Evolutionary conservation across 2,113 vertebrate species (phyloP), one percentile per base, ranked within the genome.

Genomic region (Pheucticus melanocephalus): DNA sequence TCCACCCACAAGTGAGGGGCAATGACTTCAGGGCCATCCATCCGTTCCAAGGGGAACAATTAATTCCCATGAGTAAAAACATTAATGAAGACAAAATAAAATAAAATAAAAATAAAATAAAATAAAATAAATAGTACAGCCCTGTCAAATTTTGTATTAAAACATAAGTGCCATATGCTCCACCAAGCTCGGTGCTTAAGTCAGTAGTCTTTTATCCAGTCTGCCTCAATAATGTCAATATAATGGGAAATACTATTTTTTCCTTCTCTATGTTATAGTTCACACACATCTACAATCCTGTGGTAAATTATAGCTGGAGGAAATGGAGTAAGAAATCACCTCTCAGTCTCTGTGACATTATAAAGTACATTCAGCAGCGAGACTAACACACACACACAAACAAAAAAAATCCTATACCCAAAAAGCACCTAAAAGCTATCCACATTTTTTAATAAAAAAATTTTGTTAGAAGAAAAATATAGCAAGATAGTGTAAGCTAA

Each of bases 261-360:
- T 56, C 39, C n/a, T 45, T 66, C 51, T 17, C 24, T 72, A 1
- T 71, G 12, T 71, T 92, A 70, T 50, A 70, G 39, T 84, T 94
- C 84, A 83, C 27, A 22, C 30, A 42, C 16, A 28, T 64, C 65
- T 61, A 63, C 59, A 93, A n/a, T 59, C 42, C 75, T 53, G 60
- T 37, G 15, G 69, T 80, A 92, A 94, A 92, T 91, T 92, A 86
- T 44, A 83, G 79, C 79, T 17, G 2, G 54, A 79, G 48, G 84
- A 96, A 96, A 94, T 66, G 53, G 40, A 91, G 51, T 88, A 83
- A 84, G 64, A 96, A 90, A 97, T 88, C 51, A 61, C 78, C 68
- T 92, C 78, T 92, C 37, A 63, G 80, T 90, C 57, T 89, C 35
- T 91, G 72, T 90, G 86, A 73, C 44, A 50, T 88, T 90, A 88